Percentiles rank a stretch among this genome's conserved stretches.
These are phyloP conservation scores for Sceloporus tristichus DNA, from an alignment of 2,113 vertebrate genomes.

Conservation along the genomic window DNA sequence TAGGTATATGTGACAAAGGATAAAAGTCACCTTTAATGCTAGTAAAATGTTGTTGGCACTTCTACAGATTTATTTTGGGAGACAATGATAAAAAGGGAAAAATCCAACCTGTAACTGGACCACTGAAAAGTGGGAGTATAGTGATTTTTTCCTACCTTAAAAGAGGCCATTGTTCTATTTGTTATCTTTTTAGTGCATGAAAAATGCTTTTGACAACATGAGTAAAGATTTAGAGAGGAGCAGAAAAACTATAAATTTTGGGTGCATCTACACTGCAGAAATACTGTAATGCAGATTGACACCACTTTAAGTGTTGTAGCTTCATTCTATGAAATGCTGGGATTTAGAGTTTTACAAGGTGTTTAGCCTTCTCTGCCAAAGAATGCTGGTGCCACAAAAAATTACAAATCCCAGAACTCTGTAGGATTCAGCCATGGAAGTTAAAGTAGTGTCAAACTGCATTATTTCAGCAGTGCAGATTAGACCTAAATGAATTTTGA, in stretches of 20 bases:
- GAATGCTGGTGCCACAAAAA: no score
- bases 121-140: neutral
- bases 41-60: constrained; percentile 1
- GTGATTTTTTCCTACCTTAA: neutral
- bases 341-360: no score
- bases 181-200: neutral
- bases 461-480: no score
- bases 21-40: constrained; percentile 20
- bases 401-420: no score
- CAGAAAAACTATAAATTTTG: neutral
- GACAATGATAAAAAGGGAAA: neutral
- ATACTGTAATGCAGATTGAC: no score
- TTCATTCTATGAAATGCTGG: no score
- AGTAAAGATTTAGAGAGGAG: neutral
- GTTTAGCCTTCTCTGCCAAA: no score
- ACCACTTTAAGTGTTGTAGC: no score
- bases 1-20: constrained; percentile 9
- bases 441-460: no score
- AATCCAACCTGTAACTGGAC: neutral
- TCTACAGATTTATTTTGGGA: neutral
- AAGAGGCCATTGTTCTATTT: neutral
- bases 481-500: neutral
- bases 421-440: no score
- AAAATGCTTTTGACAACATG: neutral
- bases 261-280: no score